Evolutionary conservation across 2,888 invertebrate species (phyloP), one percentile per base, ranked within the genome.

Genomic region (Atethmia centrago): DNA sequence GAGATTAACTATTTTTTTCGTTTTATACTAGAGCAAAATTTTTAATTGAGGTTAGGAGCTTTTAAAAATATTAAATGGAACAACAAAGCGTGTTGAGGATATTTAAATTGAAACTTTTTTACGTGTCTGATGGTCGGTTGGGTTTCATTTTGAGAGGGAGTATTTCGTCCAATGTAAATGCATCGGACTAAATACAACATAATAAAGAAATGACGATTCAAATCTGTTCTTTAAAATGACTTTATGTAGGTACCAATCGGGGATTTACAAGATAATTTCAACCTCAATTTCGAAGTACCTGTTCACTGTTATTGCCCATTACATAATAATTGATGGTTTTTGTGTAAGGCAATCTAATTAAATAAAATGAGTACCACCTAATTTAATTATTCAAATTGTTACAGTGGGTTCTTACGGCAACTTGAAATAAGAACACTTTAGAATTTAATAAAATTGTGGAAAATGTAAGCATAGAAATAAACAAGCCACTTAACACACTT

Each of bases 1-100:
- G 81, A 84, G 85, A 88, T 87, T 83, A 82, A 82, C 70, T 74
- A 83, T 83, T 80, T 83, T 89, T 85, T 85, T 74, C 69, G 72
- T 87, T 87, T 83, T 74, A 83, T 85, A 67, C 47, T 78, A 75
- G 69, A 71, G 31, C 47, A 67, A 79, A 71, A 65, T 59, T 31
- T 77, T 70, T 74, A 79, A 82, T 78, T 74, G 53, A 67, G 79
- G 80, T 80, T 84, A 80, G 69, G 58, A 79, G 88, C 79, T 85
- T 85, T 80, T 71, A 79, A 85, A 85, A 80, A 77, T 79, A 71
- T 82, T 74, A 79, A 80, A 80, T 69, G 65, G 63, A 42, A 74
- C 68, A 80, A 75, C 55, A 63, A 76, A 69, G 47, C 65, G n/a
- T 64, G 67, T 74, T 74, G 55, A 51, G 55, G 51, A 40, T 76